Percentiles rank a stretch among this genome's conserved stretches.
Conservation (phyloP, 2,797 vertebrate species). For the Gymnothorax javanicus region DNA sequence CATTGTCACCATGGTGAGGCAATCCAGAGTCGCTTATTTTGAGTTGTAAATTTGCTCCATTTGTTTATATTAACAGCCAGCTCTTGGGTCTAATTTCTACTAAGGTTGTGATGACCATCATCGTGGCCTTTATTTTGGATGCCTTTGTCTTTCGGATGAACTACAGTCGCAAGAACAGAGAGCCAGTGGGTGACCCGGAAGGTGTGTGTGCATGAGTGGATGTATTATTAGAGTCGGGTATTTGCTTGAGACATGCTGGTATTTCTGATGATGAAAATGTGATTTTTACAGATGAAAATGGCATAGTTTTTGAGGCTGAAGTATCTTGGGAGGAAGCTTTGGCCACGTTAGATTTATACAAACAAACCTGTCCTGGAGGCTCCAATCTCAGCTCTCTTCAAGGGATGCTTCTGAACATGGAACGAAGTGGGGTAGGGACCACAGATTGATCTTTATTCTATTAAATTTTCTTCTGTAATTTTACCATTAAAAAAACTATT, state of each 20-base stretch:
- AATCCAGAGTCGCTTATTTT: not conserved
- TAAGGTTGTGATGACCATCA: conserved; percentile 98
- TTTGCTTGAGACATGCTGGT: too few relatives aligned
- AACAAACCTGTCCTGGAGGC: conserved; percentile 64
- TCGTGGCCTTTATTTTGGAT: conserved; percentile 95
- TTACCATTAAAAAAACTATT: not conserved
- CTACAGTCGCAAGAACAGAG: conserved; percentile 93
- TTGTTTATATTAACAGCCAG: not conserved
- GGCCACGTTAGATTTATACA: conserved; percentile 81
- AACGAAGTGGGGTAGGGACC: conserved; percentile 80
- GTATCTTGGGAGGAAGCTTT: conserved; percentile 84
- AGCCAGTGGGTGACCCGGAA: conserved; percentile 78
- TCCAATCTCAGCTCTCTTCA: conserved; percentile 81
- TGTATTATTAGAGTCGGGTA: not conserved
- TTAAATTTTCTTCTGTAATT: not conserved
- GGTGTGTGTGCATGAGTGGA: conserved; percentile 41
- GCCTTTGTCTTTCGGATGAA: conserved; percentile 99
- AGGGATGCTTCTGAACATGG: conserved; percentile 82
- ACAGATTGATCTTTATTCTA: not conserved
- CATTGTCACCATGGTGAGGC: conserved; percentile 94
- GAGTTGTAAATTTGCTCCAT: too few relatives aligned
- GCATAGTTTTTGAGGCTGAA: conserved; percentile 91
- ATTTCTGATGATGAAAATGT: conserved; percentile 78
- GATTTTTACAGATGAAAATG: conserved; percentile 78
- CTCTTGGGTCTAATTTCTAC: not conserved